Conservation (phyloP, 2,888 invertebrate genomes). For the Panorpa germanica region DNA sequence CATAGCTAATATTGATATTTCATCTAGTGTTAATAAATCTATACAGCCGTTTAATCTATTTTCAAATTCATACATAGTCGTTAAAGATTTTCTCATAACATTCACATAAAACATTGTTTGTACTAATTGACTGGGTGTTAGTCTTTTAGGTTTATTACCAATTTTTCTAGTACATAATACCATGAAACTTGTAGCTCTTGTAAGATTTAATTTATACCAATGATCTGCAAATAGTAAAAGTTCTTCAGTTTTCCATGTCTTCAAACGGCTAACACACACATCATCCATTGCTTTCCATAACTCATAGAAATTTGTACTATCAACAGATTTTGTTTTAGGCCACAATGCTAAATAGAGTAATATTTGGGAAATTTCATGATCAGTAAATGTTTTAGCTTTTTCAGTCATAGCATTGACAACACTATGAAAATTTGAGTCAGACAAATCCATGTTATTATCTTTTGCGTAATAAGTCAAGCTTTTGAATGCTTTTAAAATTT, state of each 20-base stretch:
- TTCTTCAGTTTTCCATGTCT: constrained; percentile 30
- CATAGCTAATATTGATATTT: constrained; percentile 51
- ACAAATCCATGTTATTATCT: constrained; percentile 12
- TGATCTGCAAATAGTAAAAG: constrained; percentile 37
- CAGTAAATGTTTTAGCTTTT: constrained; percentile 30
- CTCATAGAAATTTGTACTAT: constrained; percentile 36
- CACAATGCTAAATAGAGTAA: constrained; percentile 30
- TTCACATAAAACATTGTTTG: constrained; percentile 49
- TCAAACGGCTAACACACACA: constrained; percentile 31
- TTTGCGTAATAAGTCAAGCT: too few species aligned
- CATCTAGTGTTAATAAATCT: constrained; percentile 36
- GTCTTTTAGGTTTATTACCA: constrained; percentile 31
- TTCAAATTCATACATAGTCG: constrained; percentile 47
- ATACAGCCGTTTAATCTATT: constrained; percentile 29
- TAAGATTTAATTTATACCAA: constrained; percentile 39
- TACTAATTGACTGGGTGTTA: constrained; percentile 41
- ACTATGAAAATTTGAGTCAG: constrained; percentile 16
- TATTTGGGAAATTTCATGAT: constrained; percentile 33
- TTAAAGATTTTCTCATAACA: constrained; percentile 30
- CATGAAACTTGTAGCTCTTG: constrained; percentile 33
- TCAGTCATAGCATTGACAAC: constrained; percentile 23
- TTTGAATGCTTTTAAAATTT: too few species aligned
- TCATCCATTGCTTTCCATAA: constrained; percentile 50
- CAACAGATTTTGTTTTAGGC: constrained; percentile 29
- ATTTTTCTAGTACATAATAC: constrained; percentile 31